These are phyloP conservation scores for Peromyscus melanophrys DNA, from an alignment of 2,797 vertebrate species.

Conservation along the genomic window DNA sequence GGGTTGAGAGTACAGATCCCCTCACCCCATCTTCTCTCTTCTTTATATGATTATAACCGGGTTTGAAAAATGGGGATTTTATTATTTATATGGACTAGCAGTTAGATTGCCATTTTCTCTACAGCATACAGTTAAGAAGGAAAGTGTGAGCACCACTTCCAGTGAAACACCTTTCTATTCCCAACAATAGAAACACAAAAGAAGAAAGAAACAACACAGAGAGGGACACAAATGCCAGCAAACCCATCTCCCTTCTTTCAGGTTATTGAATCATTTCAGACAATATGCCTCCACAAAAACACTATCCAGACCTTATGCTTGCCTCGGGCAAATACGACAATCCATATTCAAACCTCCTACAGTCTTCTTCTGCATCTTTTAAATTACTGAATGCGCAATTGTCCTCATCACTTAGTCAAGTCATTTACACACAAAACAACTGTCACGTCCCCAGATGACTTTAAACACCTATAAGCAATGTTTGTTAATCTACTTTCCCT, in stretches of 20 bases:
- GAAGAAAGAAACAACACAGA: slow-evolving; percentile 16
- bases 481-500: slow-evolving; percentile 58
- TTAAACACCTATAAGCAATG: slow-evolving; percentile 48
- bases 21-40: background rate
- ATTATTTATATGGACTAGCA: background rate
- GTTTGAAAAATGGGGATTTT: background rate
- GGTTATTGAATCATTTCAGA: slow-evolving; percentile 75
- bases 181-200: slow-evolving; percentile 34
- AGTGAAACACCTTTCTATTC: slow-evolving; percentile 35
- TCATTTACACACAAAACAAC: slow-evolving; percentile 66
- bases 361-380: slow-evolving; percentile 40
- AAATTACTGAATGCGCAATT: slow-evolving; percentile 48
- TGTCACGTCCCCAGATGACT: slow-evolving; percentile 21
- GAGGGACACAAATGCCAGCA: background rate
- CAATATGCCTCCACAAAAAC: slow-evolving; percentile 62
- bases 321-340: slow-evolving; percentile 55
- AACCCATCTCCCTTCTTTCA: slow-evolving; percentile 73
- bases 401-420: slow-evolving; percentile 57
- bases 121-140: background rate
- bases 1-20: background rate
- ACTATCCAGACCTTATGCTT: slow-evolving; percentile 46
- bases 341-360: slow-evolving; percentile 1
- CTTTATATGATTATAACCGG: background rate
- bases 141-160: background rate
- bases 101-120: background rate